Evolutionary conservation across 2,888 invertebrate genomes (phyloP).

Genomic region (Chalcis sispes): DNA sequence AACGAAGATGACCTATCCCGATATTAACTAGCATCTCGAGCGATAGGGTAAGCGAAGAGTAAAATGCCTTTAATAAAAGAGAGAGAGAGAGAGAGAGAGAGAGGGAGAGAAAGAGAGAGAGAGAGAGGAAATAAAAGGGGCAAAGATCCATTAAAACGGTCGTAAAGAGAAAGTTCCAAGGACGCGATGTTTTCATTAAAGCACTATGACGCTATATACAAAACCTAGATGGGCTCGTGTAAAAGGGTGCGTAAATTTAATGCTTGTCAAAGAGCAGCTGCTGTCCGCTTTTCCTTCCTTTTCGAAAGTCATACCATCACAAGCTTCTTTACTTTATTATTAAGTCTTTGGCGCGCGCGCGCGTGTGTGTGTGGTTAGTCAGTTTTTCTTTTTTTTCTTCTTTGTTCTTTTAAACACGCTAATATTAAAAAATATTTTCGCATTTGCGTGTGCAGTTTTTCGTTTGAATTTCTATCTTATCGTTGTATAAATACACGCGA

Average conservation of each 20-base stretch:
- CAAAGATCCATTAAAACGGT: conserved; percentile 12
- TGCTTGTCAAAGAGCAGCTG: neutral
- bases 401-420: too few relatives aligned
- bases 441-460: too few relatives aligned
- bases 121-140: neutral
- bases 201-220: neutral
- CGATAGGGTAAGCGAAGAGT: too few relatives aligned
- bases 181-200: neutral
- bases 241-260: neutral
- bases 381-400: too few relatives aligned
- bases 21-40: conserved; percentile 10
- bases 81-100: conserved; percentile 1
- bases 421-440: too few relatives aligned
- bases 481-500: too few relatives aligned
- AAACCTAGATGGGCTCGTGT: neutral
- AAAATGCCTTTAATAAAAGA: conserved; percentile 7
- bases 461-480: too few relatives aligned
- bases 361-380: too few relatives aligned
- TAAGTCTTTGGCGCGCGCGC: too few relatives aligned
- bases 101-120: conserved; percentile 5
- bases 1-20: conserved; percentile 27
- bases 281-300: neutral
- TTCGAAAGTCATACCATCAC: neutral
- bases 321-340: too few relatives aligned
- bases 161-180: conserved; percentile 23